Evolutionary conservation across 92 coral and sea anemone genomes (phyloP).

Genomic region (Palythoa grandis): DNA sequence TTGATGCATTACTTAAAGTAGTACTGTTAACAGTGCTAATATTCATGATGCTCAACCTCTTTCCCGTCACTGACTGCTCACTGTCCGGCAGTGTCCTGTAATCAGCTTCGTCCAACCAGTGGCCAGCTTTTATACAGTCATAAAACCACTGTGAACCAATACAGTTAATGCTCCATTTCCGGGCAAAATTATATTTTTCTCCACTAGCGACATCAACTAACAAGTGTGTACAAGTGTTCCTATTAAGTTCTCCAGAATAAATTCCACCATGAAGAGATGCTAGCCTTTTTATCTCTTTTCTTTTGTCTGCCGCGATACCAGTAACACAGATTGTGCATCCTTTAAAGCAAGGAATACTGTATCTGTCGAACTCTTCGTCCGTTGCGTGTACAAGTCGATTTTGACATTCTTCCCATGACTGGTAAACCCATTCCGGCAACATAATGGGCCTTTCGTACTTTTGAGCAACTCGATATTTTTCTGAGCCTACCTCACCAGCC

Average conservation of each 20-base stretch:
- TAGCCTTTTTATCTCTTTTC: constrained; percentile 70
- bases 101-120: constrained; percentile 79
- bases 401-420: constrained; percentile 73
- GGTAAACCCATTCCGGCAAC: constrained; percentile 87
- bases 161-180: constrained; percentile 91
- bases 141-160: constrained; percentile 86
- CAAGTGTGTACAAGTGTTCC: constrained; percentile 91
- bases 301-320: constrained; percentile 75
- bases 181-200: constrained; percentile 90
- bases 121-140: constrained; percentile 86
- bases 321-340: constrained; percentile 93
- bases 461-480: constrained; percentile 88
- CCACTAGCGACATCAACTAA: constrained; percentile 83
- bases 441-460: constrained; percentile 72
- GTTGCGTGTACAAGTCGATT: constrained; percentile 67
- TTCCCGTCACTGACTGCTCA: constrained; percentile 66
- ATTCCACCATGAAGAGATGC: constrained; percentile 79
- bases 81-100: constrained; percentile 68
- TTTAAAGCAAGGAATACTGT: constrained; percentile 81
- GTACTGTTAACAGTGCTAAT: constrained; percentile 53
- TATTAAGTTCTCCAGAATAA: constrained; percentile 82
- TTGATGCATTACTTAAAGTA: not conserved
- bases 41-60: constrained; percentile 54
- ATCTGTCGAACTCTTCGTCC: constrained; percentile 68
- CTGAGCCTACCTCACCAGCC: constrained; percentile 96